Base-by-base conservation (phyloP, 2,113 vertebrate genomes). In the Zapus hudsonius region DNA sequence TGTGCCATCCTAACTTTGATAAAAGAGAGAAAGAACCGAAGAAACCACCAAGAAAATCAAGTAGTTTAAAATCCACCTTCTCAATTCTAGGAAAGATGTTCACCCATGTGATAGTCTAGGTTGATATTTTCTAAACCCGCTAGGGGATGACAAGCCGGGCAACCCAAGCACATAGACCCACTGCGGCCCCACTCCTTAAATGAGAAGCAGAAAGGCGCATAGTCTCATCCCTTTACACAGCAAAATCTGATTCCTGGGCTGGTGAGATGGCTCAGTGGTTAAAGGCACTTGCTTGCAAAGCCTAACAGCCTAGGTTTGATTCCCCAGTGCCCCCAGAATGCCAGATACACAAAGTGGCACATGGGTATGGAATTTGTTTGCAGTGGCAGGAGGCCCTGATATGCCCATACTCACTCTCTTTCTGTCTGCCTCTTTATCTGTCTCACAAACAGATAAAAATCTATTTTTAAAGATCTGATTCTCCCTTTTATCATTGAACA, bases 51-150 rank as follows among this genome's bases (percentile, higher is more conserved):
- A 25, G 61, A 63, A 29, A 86, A 64, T 17, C 55, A 82, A 75
- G 59, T 29, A 42, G 61, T 85, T 92, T 90, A n/a, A 83, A 83
- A 79, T 47, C n/a, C 33, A 84, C 40, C 6, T 47, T 78, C 82
- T 90, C 44, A 74, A 33, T 83, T 90, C 47, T 38, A 67, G 69
- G 40, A 55, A 66, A 57, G 85, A 64, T 29, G 25, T 82, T 79
- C 23, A 36, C 5, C 72, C 42, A 31, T 31, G 25, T 33, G 27
- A 27, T 78, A 52, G 42, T 75, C 70, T 5, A 44, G 64, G 86
- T 17, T 29, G n/a, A 3, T 36, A 66, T 44, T 63, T 96, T 66
- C 72, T 63, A 70, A 90, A 80, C 25, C 23, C 19, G 69, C 29
- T 5, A n/a, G 44, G 5, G 1, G 3, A 36, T 61, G 69, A 67